These are phyloP conservation scores for Olivierus martensii DNA, from an alignment of 1,140 invertebrate species.

Conservation along the genomic window DNA sequence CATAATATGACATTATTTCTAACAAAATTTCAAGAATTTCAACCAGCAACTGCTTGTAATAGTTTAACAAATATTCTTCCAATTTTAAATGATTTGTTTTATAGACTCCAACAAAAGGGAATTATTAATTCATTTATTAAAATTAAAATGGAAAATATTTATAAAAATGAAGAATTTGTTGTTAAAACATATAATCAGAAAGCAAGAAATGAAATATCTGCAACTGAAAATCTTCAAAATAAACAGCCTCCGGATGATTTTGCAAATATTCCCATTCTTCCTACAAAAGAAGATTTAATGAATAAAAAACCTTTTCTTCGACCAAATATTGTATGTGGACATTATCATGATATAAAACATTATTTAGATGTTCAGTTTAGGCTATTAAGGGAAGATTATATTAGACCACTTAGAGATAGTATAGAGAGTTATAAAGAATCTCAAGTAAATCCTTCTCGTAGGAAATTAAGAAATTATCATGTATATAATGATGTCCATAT, in stretches of 20 bases:
- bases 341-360: constrained; percentile 45
- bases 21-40: too few species aligned
- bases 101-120: too few species aligned
- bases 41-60: too few species aligned
- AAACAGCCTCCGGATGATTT: constrained; percentile 13
- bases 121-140: too few species aligned
- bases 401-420: constrained; percentile 30
- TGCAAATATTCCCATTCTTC: constrained; percentile 14
- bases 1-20: too few species aligned
- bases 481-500: constrained; percentile 9
- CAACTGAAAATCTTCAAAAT: too few species aligned
- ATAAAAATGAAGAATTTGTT: too few species aligned
- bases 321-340: constrained; percentile 43
- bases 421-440: constrained; percentile 1
- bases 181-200: too few species aligned
- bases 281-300: constrained; percentile 7
- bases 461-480: not conserved
- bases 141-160: too few species aligned
- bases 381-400: constrained; percentile 53
- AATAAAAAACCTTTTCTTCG: constrained; percentile 33
- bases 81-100: too few species aligned
- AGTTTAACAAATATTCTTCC: too few species aligned
- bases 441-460: not conserved
- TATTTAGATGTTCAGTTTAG: constrained; percentile 65
- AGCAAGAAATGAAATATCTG: too few species aligned